Evolutionary conservation across 2,797 vertebrate species (phyloP).

Genomic region (Falco cherrug): DNA sequence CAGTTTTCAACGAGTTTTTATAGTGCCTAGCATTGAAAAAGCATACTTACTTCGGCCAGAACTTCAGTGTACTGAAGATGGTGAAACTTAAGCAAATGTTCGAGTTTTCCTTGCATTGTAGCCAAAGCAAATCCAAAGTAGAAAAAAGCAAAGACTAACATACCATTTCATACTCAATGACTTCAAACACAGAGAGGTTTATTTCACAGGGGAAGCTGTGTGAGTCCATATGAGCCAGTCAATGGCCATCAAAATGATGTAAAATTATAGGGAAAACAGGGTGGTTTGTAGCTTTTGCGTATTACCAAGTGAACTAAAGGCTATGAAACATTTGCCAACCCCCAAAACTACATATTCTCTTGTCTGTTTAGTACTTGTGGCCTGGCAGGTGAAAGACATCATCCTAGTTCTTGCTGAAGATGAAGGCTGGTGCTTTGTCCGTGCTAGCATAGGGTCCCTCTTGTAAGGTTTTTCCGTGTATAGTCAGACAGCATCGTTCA

Average conservation of each 20-base stretch:
- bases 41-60: not conserved
- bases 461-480: not conserved
- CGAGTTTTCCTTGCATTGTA: constrained; percentile 24
- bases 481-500: not conserved
- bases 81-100: constrained; percentile 47
- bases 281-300: not conserved
- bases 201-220: constrained; percentile 1
- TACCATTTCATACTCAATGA: not conserved
- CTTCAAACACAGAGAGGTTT: not conserved
- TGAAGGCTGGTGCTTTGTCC: not conserved
- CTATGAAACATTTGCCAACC: not conserved
- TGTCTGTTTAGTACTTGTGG: not conserved
- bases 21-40: not conserved
- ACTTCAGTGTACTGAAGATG: not conserved
- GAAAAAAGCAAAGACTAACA: not conserved
- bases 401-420: not conserved
- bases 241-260: not conserved
- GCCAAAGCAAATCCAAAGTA: constrained; percentile 40
- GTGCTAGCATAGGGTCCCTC: not conserved
- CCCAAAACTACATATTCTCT: not conserved
- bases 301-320: not conserved
- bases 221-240: not conserved
- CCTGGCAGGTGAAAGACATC: not conserved
- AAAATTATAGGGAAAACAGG: not conserved
- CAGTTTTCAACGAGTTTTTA: not conserved